These are phyloP conservation scores for Carterocephalus palaemon DNA, from an alignment of 2,888 invertebrate species.

Conservation along the genomic window DNA sequence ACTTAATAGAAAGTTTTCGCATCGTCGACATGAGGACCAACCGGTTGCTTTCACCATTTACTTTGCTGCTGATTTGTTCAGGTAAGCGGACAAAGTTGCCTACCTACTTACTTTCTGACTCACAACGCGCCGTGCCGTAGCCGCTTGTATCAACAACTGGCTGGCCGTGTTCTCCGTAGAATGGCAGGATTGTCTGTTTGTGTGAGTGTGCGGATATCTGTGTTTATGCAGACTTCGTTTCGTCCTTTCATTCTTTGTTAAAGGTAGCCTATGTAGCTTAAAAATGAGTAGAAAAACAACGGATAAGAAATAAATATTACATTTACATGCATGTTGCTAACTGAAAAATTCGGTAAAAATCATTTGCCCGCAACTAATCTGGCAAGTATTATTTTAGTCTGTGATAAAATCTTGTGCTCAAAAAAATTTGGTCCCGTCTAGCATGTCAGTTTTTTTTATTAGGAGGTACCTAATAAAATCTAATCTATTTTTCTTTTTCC, in stretches of 20 bases:
- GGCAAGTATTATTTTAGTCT: too few species aligned
- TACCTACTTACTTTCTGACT: conserved; percentile 60
- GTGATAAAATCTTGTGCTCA: too few species aligned
- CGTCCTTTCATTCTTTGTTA: conserved; percentile 21
- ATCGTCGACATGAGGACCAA: conserved; percentile 61
- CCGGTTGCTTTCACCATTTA: conserved; percentile 70
- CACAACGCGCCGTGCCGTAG: conserved; percentile 42
- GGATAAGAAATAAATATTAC: too few species aligned
- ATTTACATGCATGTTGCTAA: too few species aligned
- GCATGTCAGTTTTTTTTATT: too few species aligned
- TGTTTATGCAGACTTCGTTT: conserved; percentile 8
- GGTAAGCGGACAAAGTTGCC: conserved; percentile 64
- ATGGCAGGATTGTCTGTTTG: conserved; percentile 13
- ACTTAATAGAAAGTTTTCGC: conserved; percentile 61
- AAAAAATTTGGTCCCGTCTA: too few species aligned
- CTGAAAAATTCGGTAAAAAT: too few species aligned
- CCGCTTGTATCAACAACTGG: conserved; percentile 33
- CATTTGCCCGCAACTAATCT: too few species aligned
- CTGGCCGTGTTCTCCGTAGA: conserved; percentile 27
- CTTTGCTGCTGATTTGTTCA: conserved; percentile 70
- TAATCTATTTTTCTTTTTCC: too few species aligned
- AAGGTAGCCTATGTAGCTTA: too few species aligned
- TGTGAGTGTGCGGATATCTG: conserved; percentile 10
- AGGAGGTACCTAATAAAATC: too few species aligned
- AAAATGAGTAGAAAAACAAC: too few species aligned